Evolutionary conservation across 2,888 invertebrate genomes (phyloP).

Genomic region (Schizaphis graminum): DNA sequence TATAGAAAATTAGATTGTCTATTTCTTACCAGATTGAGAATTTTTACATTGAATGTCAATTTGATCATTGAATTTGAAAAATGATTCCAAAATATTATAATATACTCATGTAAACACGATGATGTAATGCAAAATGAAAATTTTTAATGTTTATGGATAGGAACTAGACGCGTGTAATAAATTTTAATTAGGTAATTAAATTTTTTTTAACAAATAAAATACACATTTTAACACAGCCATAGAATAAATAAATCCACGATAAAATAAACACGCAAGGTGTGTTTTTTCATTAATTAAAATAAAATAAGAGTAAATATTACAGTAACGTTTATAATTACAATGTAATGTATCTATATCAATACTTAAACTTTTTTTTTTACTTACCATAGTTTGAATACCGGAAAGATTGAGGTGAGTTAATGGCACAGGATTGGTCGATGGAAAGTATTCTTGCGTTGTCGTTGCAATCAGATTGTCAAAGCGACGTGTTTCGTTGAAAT

Average conservation of each 20-base stretch:
- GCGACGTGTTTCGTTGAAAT: constrained; percentile 42
- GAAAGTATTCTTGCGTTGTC: constrained; percentile 30
- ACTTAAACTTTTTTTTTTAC: background rate
- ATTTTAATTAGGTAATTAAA: constrained; percentile 14
- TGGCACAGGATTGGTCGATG: background rate
- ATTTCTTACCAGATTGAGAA: background rate
- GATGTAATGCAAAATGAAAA: background rate
- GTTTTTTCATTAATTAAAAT: background rate
- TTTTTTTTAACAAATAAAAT: background rate
- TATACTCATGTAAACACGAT: background rate
- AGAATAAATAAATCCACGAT: background rate
- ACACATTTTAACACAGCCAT: background rate
- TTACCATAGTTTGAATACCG: constrained; percentile 34
- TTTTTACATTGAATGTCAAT: background rate
- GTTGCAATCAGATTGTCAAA: constrained; percentile 17
- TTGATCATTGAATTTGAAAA: background rate
- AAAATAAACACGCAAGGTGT: background rate
- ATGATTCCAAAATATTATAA: background rate
- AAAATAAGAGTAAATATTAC: background rate
- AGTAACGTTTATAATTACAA: background rate
- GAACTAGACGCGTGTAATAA: background rate
- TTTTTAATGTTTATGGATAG: background rate
- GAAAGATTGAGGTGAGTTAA: constrained; percentile 45
- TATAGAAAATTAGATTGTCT: background rate
- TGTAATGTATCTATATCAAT: background rate